Evolutionary conservation across 1,140 invertebrate species (phyloP).

Genomic region (Augochlora pura): DNA sequence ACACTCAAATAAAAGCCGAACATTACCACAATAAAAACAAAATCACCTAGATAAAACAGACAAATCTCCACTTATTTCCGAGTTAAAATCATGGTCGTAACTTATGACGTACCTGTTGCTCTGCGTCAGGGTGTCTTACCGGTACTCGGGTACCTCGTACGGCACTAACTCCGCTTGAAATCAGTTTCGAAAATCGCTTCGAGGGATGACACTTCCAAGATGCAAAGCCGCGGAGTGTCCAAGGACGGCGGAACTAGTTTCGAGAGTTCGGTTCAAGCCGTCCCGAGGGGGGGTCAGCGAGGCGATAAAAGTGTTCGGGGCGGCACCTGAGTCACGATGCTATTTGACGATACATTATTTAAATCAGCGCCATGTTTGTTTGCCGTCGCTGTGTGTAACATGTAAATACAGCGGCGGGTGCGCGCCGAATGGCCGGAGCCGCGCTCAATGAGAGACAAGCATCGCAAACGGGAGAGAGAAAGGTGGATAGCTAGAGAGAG

Average conservation of each 20-base stretch:
- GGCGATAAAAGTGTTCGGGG: constrained; percentile 42
- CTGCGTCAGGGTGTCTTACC: too few species aligned
- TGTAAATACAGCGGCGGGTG: constrained; percentile 62
- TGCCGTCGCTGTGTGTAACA: constrained; percentile 61
- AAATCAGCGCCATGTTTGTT: constrained; percentile 68
- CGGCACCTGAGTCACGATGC: constrained; percentile 45
- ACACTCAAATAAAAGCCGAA: too few species aligned
- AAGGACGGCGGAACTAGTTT: background rate
- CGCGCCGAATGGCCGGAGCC: constrained; percentile 14
- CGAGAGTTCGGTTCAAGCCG: background rate
- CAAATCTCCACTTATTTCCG: too few species aligned
- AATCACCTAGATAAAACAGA: too few species aligned
- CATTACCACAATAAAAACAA: too few species aligned
- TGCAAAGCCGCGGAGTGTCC: too few species aligned
- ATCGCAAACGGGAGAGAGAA: constrained; percentile 41
- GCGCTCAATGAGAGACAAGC: constrained; percentile 19
- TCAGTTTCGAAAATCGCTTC: too few species aligned
- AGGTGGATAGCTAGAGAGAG: background rate
- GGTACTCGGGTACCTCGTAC: too few species aligned
- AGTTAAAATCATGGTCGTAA: too few species aligned
- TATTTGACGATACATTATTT: constrained; percentile 71
- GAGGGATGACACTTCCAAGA: too few species aligned
- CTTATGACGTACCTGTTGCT: too few species aligned
- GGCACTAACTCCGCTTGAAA: too few species aligned
- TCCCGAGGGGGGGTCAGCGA: background rate